A percentile compares a stretch with the other conserved stretches of the same genome.
Evolutionary conservation across 2,113 vertebrate species (phyloP).

Genomic region (Rissa tridactyla): DNA sequence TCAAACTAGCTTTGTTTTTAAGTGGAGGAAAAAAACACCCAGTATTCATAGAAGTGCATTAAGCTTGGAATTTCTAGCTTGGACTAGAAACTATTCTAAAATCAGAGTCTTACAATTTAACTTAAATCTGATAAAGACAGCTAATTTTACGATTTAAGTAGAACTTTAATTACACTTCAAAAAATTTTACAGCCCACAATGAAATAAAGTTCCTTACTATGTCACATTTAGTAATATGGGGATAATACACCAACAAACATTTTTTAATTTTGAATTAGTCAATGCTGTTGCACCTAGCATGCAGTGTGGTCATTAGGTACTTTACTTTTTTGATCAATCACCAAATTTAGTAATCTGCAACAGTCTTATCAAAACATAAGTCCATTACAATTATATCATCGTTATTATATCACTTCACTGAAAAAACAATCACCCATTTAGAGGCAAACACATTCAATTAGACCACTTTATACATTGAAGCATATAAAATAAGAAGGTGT

Average conservation of each 20-base stretch:
- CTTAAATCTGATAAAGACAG: neutral
- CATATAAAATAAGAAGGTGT: neutral
- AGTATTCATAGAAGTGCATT: neutral
- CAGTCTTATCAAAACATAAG: neutral
- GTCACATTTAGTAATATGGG: neutral
- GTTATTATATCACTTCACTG: neutral
- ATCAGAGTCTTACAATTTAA: neutral
- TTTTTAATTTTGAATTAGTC: neutral
- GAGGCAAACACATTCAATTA: neutral
- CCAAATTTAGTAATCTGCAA: neutral
- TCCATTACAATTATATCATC: neutral
- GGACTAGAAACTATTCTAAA: neutral
- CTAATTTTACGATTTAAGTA: neutral
- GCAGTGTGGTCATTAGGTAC: neutral
- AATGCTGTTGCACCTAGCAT: neutral
- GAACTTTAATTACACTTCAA: neutral
- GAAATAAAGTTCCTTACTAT: neutral
- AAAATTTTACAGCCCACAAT: neutral
- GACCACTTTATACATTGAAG: neutral
- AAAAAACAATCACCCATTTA: neutral
- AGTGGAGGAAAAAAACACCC: accelerated
- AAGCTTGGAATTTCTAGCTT: neutral
- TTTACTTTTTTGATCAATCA: neutral
- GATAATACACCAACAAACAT: neutral
- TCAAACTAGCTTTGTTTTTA: neutral